phyloP scores from a whole-genome alignment of 2,888 invertebrate genomes.

The Dioctria linearis region DNA sequence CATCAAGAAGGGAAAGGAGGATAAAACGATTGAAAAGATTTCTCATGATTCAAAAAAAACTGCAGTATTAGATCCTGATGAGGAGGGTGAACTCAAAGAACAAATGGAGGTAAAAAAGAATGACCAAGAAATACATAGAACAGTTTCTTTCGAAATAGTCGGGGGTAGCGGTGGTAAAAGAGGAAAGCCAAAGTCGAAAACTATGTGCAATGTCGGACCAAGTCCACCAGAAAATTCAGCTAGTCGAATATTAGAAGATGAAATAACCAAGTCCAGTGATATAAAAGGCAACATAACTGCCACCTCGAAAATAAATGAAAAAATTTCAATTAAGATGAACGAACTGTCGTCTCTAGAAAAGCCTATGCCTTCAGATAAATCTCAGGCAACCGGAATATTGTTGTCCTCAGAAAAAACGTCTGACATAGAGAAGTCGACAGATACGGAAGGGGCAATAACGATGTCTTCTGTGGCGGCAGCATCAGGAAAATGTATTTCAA shows the following conservation, averaged over 20 bases:
- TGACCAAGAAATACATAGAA: too few species aligned
- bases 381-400: background rate
- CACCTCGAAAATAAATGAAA: background rate
- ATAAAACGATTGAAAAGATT: background rate
- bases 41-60: background rate
- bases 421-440: background rate
- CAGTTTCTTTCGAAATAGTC: too few species aligned
- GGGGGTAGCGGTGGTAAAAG: conserved; percentile 1
- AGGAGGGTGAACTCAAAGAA: background rate
- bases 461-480: too few species aligned
- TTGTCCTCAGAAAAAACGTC: background rate
- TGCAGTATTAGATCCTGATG: background rate
- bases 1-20: background rate
- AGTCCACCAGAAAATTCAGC: background rate
- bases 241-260: background rate
- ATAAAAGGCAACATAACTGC: background rate
- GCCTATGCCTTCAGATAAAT: background rate
- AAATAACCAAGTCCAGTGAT: conserved; percentile 6
- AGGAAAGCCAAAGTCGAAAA: conserved; percentile 23
- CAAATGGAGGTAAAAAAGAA: too few species aligned
- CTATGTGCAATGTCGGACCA: conserved; percentile 9
- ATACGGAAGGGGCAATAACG: background rate
- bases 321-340: conserved; percentile 8
- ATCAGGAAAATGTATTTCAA: background rate
- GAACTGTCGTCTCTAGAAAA: conserved; percentile 1